These are phyloP conservation scores for Orussus abietinus DNA, from an alignment of 1,140 invertebrate genomes.

Conservation along the genomic window DNA sequence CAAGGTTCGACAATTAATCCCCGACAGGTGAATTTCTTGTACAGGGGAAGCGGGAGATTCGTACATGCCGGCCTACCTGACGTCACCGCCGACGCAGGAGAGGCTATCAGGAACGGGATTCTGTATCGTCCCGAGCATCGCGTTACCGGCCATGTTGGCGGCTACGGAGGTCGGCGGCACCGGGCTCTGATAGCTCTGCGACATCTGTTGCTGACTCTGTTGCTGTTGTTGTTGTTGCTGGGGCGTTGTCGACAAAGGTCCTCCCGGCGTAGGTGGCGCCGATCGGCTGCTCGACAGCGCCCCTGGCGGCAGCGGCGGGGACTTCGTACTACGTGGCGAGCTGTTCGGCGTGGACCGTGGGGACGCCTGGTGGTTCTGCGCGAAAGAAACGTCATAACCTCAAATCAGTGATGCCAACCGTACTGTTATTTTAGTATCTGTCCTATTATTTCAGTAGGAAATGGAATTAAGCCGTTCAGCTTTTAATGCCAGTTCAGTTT, in stretches of 20 bases:
- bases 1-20: background rate
- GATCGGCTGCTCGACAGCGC: constrained; percentile 58
- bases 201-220: constrained; percentile 40
- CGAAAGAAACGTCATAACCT: constrained; percentile 2
- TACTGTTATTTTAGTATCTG: too few relatives aligned
- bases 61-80: constrained; percentile 49
- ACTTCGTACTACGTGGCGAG: constrained; percentile 85
- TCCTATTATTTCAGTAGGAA: too few relatives aligned
- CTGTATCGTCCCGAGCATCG: constrained; percentile 50
- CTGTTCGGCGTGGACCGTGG: constrained; percentile 87
- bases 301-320: constrained; percentile 63
- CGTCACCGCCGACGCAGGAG: constrained; percentile 58
- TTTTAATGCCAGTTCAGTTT: too few relatives aligned
- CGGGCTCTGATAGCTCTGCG: constrained; percentile 47
- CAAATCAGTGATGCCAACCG: background rate
- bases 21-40: background rate
- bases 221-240: constrained; percentile 14
- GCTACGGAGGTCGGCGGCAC: constrained; percentile 40
- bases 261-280: constrained; percentile 68
- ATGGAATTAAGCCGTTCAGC: too few relatives aligned
- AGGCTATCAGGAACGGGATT: constrained; percentile 51
- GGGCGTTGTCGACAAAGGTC: constrained; percentile 42
- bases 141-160: constrained; percentile 48
- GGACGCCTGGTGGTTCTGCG: constrained; percentile 82
- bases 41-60: background rate